Evolutionary conservation across 2,888 invertebrate species (phyloP).

Genomic region (Micropterix aruncella): DNA sequence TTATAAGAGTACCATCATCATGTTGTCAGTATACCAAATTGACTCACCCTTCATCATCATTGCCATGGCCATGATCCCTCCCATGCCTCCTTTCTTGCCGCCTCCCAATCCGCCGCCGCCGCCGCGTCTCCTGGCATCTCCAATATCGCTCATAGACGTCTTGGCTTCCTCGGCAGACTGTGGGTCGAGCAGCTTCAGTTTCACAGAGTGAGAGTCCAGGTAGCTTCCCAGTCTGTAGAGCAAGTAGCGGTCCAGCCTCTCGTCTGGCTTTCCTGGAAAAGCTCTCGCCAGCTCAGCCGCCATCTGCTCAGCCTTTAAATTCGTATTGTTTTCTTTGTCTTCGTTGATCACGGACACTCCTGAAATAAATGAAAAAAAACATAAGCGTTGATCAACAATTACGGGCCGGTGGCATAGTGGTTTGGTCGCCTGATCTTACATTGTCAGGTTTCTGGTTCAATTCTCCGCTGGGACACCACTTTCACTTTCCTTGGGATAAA

Average conservation of each 20-base stretch:
- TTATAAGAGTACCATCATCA: too few relatives aligned
- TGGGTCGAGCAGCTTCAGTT: slow-evolving; percentile 54
- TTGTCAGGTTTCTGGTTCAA: too few relatives aligned
- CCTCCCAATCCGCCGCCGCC: slow-evolving; percentile 25
- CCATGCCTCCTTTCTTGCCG: slow-evolving; percentile 33
- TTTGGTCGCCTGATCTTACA: too few relatives aligned
- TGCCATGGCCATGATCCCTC: slow-evolving; percentile 38
- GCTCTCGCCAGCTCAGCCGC: slow-evolving; percentile 59
- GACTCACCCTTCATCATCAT: slow-evolving; percentile 47
- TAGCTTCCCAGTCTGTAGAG: slow-evolving; percentile 56
- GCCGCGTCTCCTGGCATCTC: slow-evolving; percentile 33
- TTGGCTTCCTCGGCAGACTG: slow-evolving; percentile 43
- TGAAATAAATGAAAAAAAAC: too few relatives aligned
- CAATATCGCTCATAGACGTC: slow-evolving; percentile 37
- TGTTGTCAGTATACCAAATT: too few relatives aligned
- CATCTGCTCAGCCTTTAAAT: slow-evolving; percentile 50
- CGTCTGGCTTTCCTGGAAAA: slow-evolving; percentile 62
- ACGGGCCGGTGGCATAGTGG: too few relatives aligned
- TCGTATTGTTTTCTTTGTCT: slow-evolving; percentile 38
- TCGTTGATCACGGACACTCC: slow-evolving; percentile 61
- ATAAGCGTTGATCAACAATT: too few relatives aligned
- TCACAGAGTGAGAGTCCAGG: slow-evolving; percentile 58
- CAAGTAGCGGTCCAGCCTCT: slow-evolving; percentile 60
- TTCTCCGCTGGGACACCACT: too few relatives aligned
- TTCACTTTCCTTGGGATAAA: too few relatives aligned